Conservation (phyloP, 2,888 invertebrate species). For the Camponotus fellah region DNA sequence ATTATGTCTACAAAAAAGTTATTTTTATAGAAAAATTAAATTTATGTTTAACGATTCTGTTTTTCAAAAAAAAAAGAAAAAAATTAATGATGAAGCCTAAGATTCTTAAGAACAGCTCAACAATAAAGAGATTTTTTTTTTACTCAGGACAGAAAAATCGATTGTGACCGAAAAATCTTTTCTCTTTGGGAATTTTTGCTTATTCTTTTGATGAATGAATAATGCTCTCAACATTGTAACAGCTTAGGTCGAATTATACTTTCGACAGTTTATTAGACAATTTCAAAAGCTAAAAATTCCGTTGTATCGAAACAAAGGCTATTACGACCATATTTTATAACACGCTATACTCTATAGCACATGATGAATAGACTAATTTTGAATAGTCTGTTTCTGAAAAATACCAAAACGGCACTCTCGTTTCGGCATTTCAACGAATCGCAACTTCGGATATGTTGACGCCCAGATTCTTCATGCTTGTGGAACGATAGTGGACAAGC, state of each 20-base stretch:
- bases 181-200: not conserved
- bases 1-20: too few relatives aligned
- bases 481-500: conserved; percentile 16
- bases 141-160: not conserved
- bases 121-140: not conserved
- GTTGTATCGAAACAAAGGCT: too few relatives aligned
- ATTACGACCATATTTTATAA: too few relatives aligned
- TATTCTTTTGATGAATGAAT: too few relatives aligned
- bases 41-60: too few relatives aligned
- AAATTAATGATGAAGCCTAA: not conserved
- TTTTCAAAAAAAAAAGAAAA: not conserved
- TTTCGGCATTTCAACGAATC: not conserved
- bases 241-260: not conserved
- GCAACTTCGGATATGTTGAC: conserved; percentile 5
- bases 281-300: too few relatives aligned
- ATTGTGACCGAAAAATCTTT: not conserved
- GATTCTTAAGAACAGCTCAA: too few relatives aligned
- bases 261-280: not conserved
- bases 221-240: too few relatives aligned
- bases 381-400: not conserved
- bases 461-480: conserved; percentile 9
- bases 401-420: not conserved
- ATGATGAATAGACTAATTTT: conserved; percentile 12
- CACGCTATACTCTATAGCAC: not conserved
- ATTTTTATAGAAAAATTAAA: too few relatives aligned